Evolutionary conservation across 2,888 invertebrate genomes (phyloP).

Genomic region (Tachystola acroxantha): DNA sequence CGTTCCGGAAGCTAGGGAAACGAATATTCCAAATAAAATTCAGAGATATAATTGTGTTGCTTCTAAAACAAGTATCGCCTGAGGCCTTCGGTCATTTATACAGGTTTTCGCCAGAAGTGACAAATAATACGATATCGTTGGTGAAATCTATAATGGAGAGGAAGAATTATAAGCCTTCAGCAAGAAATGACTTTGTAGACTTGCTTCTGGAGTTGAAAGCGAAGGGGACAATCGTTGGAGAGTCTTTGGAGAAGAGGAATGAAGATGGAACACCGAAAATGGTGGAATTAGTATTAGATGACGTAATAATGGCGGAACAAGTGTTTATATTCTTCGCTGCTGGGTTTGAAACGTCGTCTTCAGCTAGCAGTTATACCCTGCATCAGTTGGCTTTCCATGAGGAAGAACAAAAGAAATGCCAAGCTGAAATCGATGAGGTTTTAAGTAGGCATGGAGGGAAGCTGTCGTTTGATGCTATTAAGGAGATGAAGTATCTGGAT

Average conservation of each 20-base stretch:
- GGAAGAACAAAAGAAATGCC: slow-evolving; percentile 35
- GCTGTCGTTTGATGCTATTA: slow-evolving; percentile 30
- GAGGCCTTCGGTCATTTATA: slow-evolving; percentile 28
- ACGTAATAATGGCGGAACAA: slow-evolving; percentile 29
- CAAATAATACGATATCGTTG: slow-evolving; percentile 16
- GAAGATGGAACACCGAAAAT: slow-evolving; percentile 23
- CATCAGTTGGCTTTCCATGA: slow-evolving; percentile 42
- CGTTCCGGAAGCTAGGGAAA: slow-evolving; percentile 54
- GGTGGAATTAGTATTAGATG: slow-evolving; percentile 27
- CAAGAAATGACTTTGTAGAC: slow-evolving; percentile 62
- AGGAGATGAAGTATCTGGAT: slow-evolving; percentile 34
- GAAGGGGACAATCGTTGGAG: slow-evolving; percentile 50
- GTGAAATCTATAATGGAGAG: slow-evolving; percentile 21
- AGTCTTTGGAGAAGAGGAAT: slow-evolving; percentile 26
- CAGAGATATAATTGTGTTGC: slow-evolving; percentile 38
- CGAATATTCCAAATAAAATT: slow-evolving; percentile 49
- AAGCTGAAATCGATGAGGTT: slow-evolving; percentile 37
- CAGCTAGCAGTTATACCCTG: slow-evolving; percentile 35
- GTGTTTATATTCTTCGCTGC: slow-evolving; percentile 39
- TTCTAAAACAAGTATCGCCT: slow-evolving; percentile 48
- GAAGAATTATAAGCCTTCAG: slow-evolving; percentile 35
- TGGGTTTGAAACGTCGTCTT: slow-evolving; percentile 52
- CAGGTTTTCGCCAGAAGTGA: slow-evolving; percentile 21
- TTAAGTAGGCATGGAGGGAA: slow-evolving; percentile 22
- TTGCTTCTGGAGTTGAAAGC: slow-evolving; percentile 50